A percentile compares a stretch with the other conserved stretches of the same genome.
Evolutionary conservation across 1,140 invertebrate species (phyloP).

Genomic region (Brachionus rubens): DNA sequence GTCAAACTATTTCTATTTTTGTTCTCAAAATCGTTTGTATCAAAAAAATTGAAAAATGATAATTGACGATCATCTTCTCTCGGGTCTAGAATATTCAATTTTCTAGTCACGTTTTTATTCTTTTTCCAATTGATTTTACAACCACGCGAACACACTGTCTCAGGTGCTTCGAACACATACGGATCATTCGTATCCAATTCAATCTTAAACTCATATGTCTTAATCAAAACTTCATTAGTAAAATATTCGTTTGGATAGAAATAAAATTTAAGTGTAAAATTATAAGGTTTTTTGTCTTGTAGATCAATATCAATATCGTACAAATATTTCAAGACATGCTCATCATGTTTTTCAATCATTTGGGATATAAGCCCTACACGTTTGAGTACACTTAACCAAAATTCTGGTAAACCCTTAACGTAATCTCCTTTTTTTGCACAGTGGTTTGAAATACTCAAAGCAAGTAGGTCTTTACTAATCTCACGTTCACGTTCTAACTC

Average conservation of each 20-base stretch:
- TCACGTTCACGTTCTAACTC: conserved; percentile 59
- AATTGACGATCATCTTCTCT: conserved; percentile 81
- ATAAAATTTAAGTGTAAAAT: conserved; percentile 86
- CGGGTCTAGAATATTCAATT: conserved; percentile 94
- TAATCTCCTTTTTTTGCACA: conserved; percentile 4
- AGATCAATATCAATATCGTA: conserved; percentile 73
- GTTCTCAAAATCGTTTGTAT: conserved; percentile 66
- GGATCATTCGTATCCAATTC: conserved; percentile 83
- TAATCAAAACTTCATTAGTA: conserved; percentile 83
- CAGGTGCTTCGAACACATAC: conserved; percentile 93
- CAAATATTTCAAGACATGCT: conserved; percentile 86
- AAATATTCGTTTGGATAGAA: conserved; percentile 94
- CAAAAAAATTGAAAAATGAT: conserved; percentile 99
- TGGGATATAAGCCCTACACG: conserved; percentile 86
- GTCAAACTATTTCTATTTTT: conserved; percentile 67
- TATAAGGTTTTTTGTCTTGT: conserved; percentile 54
- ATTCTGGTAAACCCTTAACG: conserved; percentile 79
- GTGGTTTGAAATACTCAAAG: conserved; percentile 20
- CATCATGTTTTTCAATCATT: conserved; percentile 85
- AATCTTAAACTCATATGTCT: conserved; percentile 90
- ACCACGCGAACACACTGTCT: conserved; percentile 82
- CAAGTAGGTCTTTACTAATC: conserved; percentile 54
- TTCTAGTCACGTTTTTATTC: conserved; percentile 92
- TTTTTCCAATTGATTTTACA: conserved; percentile 90
- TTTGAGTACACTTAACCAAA: conserved; percentile 94